Conservation (phyloP, 2,797 vertebrate species). For the Gastrophryne carolinensis region DNA sequence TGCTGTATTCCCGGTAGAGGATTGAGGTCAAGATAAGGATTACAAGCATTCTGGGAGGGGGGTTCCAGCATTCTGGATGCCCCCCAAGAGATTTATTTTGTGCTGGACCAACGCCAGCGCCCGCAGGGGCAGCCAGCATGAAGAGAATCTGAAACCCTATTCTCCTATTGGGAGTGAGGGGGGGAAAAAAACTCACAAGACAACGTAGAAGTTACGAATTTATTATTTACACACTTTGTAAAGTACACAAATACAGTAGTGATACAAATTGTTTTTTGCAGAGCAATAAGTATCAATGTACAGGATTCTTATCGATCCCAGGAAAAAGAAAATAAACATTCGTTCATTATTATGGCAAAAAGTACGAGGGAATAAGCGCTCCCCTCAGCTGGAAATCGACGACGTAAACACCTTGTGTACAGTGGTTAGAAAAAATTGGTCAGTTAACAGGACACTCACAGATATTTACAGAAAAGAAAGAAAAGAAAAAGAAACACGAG, state of each 20-base stretch:
- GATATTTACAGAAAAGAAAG: slow-evolving; percentile 60
- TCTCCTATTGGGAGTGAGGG: too few relatives aligned
- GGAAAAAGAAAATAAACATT: slow-evolving; percentile 58
- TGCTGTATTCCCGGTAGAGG: too few relatives aligned
- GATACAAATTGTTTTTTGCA: slow-evolving; percentile 80
- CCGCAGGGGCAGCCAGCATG: too few relatives aligned
- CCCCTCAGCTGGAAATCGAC: slow-evolving; percentile 57
- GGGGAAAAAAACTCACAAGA: slow-evolving; percentile 1
- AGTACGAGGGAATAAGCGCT: slow-evolving; percentile 51
- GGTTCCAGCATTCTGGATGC: too few relatives aligned
- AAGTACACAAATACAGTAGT: slow-evolving; percentile 87
- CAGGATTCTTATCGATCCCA: slow-evolving; percentile 63
- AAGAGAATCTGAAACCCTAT: too few relatives aligned
- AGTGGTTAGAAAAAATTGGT: slow-evolving; percentile 61
- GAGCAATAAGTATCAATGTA: slow-evolving; percentile 68
- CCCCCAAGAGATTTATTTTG: too few relatives aligned
- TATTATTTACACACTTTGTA: slow-evolving; percentile 92
- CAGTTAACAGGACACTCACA: slow-evolving; percentile 58
- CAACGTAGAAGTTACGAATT: slow-evolving; percentile 81
- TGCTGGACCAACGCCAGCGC: too few relatives aligned
- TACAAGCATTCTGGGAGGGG: too few relatives aligned
- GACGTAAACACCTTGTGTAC: slow-evolving; percentile 60
- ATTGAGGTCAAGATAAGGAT: too few relatives aligned
- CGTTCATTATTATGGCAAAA: slow-evolving; percentile 53
- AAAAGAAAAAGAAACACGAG: slow-evolving; percentile 52